Evolutionary conservation across 1,140 invertebrate genomes (phyloP).

Genomic region (Pararge aegeria): DNA sequence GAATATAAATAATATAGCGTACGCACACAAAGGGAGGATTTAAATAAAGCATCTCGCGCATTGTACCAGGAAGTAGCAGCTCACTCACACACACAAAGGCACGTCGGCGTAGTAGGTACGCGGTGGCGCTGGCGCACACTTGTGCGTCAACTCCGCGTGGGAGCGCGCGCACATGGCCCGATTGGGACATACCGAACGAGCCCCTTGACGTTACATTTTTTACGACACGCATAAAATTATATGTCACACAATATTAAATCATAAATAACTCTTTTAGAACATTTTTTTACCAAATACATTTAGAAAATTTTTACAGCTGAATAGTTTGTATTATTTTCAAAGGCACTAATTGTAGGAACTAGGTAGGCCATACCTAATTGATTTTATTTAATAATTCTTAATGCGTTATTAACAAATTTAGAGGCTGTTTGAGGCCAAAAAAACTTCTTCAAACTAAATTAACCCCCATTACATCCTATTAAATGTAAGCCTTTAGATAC

Average conservation of each 20-base stretch:
- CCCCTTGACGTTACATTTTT: conserved; percentile 74
- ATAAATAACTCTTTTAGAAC: background rate
- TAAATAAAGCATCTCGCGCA: conserved; percentile 75
- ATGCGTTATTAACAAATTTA: too few species aligned
- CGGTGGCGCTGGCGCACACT: conserved; percentile 74
- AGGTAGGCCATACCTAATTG: too few species aligned
- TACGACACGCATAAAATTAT: conserved; percentile 65
- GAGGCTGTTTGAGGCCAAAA: too few species aligned
- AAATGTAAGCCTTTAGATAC: too few species aligned
- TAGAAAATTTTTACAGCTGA: background rate
- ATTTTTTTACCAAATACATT: background rate
- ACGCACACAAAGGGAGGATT: conserved; percentile 71
- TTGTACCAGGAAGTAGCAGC: conserved; percentile 77
- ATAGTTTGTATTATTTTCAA: background rate
- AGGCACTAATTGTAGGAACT: too few species aligned
- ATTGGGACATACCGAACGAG: conserved; percentile 74
- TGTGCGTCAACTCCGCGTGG: conserved; percentile 67
- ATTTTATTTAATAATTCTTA: too few species aligned
- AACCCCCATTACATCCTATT: too few species aligned
- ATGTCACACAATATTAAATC: conserved; percentile 38
- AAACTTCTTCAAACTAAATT: too few species aligned
- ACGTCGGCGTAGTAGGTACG: conserved; percentile 51
- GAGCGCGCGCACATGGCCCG: conserved; percentile 76
- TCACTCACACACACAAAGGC: conserved; percentile 55
- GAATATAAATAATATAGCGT: conserved; percentile 70